Percentiles rank a stretch among this genome's conserved stretches.
phyloP scores from a whole-genome alignment of 2,888 invertebrate genomes.

The Chalcosyrphus nemorum region DNA sequence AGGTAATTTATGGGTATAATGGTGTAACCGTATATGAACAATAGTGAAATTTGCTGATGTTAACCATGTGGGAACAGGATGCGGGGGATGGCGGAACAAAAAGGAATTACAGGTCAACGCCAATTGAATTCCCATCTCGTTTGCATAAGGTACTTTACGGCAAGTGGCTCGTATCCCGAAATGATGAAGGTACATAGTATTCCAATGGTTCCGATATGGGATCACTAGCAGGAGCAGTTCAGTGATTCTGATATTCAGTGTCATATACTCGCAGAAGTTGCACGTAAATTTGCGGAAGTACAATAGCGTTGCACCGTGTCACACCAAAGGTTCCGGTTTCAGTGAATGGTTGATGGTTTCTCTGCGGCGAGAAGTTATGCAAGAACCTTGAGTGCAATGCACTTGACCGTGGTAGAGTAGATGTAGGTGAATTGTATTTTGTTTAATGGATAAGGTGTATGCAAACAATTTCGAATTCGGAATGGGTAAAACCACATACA shows the following conservation, averaged over 20 bases:
- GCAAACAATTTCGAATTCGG: not conserved
- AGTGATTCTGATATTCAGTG: conserved; percentile 15
- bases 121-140: conserved; percentile 56
- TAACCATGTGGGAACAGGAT: conserved; percentile 15
- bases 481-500: not conserved
- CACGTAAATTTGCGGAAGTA: conserved; percentile 27
- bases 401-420: conserved; percentile 2
- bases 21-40: conserved; percentile 36
- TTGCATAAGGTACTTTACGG: conserved; percentile 50
- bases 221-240: conserved; percentile 25
- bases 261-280: conserved; percentile 31
- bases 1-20: conserved; percentile 60
- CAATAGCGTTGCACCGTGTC: conserved; percentile 13
- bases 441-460: not conserved
- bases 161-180: not conserved
- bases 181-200: not conserved
- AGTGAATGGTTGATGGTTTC: not conserved
- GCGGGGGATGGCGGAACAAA: not conserved
- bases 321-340: not conserved
- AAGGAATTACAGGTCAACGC: conserved; percentile 67
- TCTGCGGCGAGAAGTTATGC: not conserved
- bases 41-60: conserved; percentile 66
- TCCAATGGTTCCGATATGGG: conserved; percentile 20
- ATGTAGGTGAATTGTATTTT: not conserved
- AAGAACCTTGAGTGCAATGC: not conserved